Evolutionary conservation across 2,113 vertebrate genomes (phyloP).

Genomic region (Ornithorhynchus anatinus): DNA sequence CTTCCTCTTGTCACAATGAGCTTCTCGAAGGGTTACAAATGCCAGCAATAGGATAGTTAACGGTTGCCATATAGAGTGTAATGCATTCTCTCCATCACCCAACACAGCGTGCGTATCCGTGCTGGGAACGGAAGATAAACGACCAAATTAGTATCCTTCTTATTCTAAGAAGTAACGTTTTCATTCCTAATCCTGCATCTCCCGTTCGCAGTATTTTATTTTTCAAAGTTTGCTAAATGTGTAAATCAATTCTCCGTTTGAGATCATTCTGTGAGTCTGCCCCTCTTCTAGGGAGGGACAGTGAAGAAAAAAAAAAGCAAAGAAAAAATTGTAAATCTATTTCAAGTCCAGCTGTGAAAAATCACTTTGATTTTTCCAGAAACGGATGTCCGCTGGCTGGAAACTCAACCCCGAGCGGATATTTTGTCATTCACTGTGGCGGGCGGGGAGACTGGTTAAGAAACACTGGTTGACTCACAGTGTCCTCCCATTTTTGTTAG

Average conservation of each 20-base stretch:
- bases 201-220: background rate
- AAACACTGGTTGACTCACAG: no score
- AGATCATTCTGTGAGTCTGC: background rate
- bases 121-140: constrained; percentile 16
- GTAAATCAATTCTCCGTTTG: background rate
- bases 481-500: no score
- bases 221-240: background rate
- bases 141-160: constrained; percentile 35
- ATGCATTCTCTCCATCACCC: background rate
- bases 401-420: no score
- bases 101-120: background rate
- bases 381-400: no score
- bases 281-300: no score
- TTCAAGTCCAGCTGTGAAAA: no score
- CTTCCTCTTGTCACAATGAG: constrained; percentile 25
- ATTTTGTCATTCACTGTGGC: no score
- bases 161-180: constrained; percentile 1
- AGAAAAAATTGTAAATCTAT: no score
- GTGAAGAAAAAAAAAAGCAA: no score
- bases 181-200: background rate
- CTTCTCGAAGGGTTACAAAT: constrained; percentile 42
- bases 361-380: no score
- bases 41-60: constrained; percentile 45
- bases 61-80: background rate
- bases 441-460: no score